phyloP scores from a whole-genome alignment of 2,888 invertebrate genomes.

The Platynereis dumerilii region DNA sequence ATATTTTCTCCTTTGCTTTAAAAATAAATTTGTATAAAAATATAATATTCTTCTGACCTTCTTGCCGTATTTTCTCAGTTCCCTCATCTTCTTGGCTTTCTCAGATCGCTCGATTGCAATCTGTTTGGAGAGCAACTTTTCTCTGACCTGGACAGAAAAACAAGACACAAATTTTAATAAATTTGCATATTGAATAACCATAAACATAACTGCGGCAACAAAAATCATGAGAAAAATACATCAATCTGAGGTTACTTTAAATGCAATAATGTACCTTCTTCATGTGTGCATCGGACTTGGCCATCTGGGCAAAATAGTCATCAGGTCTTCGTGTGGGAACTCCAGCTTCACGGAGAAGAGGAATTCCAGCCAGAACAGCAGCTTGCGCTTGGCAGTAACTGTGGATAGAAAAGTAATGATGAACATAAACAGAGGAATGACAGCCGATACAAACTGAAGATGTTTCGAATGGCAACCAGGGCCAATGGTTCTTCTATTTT shows the following conservation, averaged over 20 bases:
- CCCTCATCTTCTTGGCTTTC: slow-evolving; percentile 85
- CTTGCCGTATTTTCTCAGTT: slow-evolving; percentile 92
- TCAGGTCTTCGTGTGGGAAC: slow-evolving; percentile 86
- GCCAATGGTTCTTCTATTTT: no score
- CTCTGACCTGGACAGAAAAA: slow-evolving; percentile 69
- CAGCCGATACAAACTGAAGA: no score
- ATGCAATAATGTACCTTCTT: slow-evolving; percentile 72
- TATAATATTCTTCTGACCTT: no score
- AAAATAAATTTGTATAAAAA: no score
- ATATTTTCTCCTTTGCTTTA: no score
- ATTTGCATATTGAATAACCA: background rate
- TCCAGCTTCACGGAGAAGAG: slow-evolving; percentile 76
- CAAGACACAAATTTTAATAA: slow-evolving; percentile 9
- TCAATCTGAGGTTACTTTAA: background rate
- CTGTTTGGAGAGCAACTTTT: slow-evolving; percentile 83
- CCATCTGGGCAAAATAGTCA: slow-evolving; percentile 99
- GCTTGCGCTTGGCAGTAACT: slow-evolving; percentile 71
- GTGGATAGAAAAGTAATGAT: slow-evolving; percentile 8
- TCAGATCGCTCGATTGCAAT: slow-evolving; percentile 85
- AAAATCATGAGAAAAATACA: no score
- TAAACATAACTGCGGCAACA: no score
- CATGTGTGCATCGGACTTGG: slow-evolving; percentile 96
- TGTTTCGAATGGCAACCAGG: no score
- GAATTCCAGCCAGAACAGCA: slow-evolving; percentile 82
- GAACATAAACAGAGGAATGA: no score